These are phyloP conservation scores for Ormia ochracea DNA, from an alignment of 2,888 invertebrate species.

Conservation along the genomic window DNA sequence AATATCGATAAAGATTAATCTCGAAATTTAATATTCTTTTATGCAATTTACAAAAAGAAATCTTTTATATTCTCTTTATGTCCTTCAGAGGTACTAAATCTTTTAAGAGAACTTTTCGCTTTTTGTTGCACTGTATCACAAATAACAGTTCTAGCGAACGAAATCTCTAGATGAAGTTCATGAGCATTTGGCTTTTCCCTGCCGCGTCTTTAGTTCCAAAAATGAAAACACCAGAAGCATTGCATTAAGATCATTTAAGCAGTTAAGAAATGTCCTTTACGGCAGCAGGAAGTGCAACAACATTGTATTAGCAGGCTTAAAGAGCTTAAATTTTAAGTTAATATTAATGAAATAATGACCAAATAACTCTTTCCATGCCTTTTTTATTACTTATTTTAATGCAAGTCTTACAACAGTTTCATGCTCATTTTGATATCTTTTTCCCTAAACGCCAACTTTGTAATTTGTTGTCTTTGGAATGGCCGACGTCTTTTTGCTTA, in stretches of 20 bases:
- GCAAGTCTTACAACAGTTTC: conserved; percentile 12
- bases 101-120: neutral
- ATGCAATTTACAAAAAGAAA: too few species aligned
- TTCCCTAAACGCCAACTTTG: neutral
- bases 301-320: neutral
- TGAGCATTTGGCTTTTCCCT: neutral
- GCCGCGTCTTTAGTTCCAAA: neutral
- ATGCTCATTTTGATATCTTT: conserved; percentile 4
- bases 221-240: neutral
- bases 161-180: conserved; percentile 6
- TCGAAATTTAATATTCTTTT: too few species aligned
- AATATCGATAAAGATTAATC: too few species aligned
- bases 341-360: conserved; percentile 55
- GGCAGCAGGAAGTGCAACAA: neutral
- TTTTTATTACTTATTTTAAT: conserved; percentile 33
- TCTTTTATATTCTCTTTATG: too few species aligned
- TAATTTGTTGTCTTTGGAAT: neutral
- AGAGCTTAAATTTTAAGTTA: conserved; percentile 3
- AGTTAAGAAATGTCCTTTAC: neutral
- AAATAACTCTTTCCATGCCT: conserved; percentile 41
- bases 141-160: neutral
- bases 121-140: neutral
- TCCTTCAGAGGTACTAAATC: too few species aligned
- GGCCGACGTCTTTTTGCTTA: neutral
- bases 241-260: neutral